Conservation (phyloP, 1,140 invertebrate species). For the Lamellibrachia luymesi region DNA sequence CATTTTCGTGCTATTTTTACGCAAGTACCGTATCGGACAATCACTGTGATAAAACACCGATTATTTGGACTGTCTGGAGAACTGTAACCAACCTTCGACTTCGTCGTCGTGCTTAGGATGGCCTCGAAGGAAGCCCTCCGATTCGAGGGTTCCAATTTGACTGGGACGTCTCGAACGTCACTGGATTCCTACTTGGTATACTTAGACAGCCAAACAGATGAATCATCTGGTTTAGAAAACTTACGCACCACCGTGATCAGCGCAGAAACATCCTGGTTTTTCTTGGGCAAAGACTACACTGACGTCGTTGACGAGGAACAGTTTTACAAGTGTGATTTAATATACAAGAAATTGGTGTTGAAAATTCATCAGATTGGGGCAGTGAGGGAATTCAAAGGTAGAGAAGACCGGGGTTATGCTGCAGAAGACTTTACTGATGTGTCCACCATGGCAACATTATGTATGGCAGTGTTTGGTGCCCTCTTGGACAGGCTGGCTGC, state of each 20-base stretch:
- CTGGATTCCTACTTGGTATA: neutral
- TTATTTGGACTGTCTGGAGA: neutral
- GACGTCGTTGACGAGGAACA: neutral
- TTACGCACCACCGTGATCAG: neutral
- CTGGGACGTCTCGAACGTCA: neutral
- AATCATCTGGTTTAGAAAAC: neutral
- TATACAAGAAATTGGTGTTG: neutral
- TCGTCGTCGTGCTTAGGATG: neutral
- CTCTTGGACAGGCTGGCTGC: neutral
- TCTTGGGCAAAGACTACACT: neutral
- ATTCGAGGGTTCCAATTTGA: neutral
- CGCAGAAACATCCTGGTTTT: neutral
- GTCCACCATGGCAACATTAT: neutral
- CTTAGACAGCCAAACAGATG: neutral
- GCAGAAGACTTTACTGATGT: constrained; percentile 9
- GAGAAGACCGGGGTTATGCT: constrained; percentile 16
- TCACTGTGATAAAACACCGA: neutral
- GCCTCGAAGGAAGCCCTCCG: neutral
- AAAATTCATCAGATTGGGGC: neutral
- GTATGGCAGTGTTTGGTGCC: constrained; percentile 8
- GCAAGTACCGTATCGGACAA: neutral
- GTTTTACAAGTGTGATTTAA: neutral
- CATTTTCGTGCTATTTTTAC: neutral
- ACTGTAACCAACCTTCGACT: neutral
- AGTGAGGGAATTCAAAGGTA: neutral